Evolutionary conservation across 2,797 vertebrate genomes (phyloP), one percentile per base, ranked within the genome.

Genomic region (Sebastes cheni): DNA sequence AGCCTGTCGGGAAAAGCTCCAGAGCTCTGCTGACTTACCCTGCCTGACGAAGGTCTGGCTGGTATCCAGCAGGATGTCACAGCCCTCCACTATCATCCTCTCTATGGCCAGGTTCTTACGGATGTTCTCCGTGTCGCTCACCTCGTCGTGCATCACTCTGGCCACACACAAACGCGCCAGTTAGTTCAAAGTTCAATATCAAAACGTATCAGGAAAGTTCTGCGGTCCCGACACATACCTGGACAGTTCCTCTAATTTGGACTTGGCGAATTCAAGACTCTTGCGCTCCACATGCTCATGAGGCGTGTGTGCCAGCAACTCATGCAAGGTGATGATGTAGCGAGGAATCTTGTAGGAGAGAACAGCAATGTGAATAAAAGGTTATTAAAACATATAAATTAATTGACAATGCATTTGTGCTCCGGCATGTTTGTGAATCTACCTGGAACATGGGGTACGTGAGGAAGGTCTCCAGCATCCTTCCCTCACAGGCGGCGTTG

Each of bases 401-500:
- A 61, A 61, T 4, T 64, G 9, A 30, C 3, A 4, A 11, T 34
- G 10, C 11, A 14, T 65, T 16, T 65, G 62, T 5, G 50, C 29
- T 3, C 2, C 1, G 0, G 23, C 55, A 2, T 54, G 46, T 60
- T 71, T 80, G 39, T 52, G 52, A 69, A 42, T 72, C 23, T 72
- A 99, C 98, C 97, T 99, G 98, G 93, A 99, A 99, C 99, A 99
- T 99, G 9, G 99, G 99, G 69, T 99, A 99, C 6, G 99, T 99
- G 91, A 99, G 96, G 93, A 99, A 99, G 0, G 99, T 99, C 94
- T 99, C 99, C 42, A 99, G 95, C 98, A 99, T 99, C 87, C 99
- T 92, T 5, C 98, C 98, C 82, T 99, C 99, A 82, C 98, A 99
- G 59, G 98, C 98, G 5, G 98, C 97, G 46, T 99, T 99, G 72